Evolutionary conservation across 2,888 invertebrate genomes (phyloP).

Genomic region (Nephrotoma flavescens): DNA sequence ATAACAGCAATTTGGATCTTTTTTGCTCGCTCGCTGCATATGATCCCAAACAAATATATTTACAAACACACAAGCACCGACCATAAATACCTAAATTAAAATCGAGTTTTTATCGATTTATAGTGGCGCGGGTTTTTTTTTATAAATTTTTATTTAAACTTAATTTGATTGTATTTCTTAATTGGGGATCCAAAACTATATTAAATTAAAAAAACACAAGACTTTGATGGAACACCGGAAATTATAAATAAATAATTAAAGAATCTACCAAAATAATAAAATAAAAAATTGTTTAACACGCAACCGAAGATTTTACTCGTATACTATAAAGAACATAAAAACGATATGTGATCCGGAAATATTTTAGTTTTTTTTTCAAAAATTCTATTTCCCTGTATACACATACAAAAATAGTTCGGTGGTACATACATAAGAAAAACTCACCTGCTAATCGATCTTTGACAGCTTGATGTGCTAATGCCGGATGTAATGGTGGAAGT

Average conservation of each 20-base stretch:
- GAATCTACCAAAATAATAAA: neutral
- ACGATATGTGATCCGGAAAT: neutral
- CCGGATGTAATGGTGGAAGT: slow-evolving; percentile 36
- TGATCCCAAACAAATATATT: neutral
- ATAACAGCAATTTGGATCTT: neutral
- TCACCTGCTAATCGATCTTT: slow-evolving; percentile 72
- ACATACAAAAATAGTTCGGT: neutral
- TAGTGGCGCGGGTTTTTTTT: neutral
- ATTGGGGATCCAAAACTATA: neutral
- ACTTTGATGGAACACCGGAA: neutral
- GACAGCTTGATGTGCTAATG: slow-evolving; percentile 66
- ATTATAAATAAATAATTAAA: neutral
- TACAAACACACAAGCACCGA: neutral
- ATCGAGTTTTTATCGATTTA: neutral
- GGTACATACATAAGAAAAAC: slow-evolving; percentile 19
- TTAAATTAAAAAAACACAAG: neutral
- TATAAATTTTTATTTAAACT: neutral
- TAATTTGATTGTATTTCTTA: neutral
- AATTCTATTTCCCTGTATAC: neutral
- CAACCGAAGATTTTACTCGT: neutral
- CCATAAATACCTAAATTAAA: neutral
- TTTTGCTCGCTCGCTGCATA: neutral
- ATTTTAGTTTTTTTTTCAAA: neutral
- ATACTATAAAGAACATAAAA: neutral
- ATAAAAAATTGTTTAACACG: neutral